Base-by-base conservation (phyloP, 2,797 vertebrate species). In the Gobionotothen gibberifrons region DNA sequence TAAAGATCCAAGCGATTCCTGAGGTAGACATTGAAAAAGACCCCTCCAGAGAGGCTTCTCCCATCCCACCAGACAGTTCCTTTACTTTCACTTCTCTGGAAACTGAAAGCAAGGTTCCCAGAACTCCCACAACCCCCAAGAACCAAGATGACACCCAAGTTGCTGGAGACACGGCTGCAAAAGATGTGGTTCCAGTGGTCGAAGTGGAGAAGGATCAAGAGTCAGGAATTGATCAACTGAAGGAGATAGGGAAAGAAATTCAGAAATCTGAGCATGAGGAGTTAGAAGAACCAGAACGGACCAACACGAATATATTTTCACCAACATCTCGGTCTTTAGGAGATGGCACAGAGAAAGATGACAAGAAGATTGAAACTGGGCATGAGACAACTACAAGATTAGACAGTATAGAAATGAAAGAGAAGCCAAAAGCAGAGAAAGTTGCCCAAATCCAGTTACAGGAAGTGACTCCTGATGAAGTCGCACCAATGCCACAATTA, bases 21-120 rank as follows among this genome's bases (percentile, higher is more conserved):
- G 92, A 94, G 74, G 93, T 94, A 15, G 93, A 94, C 0, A 29
- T 94, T 71, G 93, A 94, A 70, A 92, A 85, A 74, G 93, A 94
- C 69, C 92, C 92, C 0, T 94, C 93, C n/a, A 90, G 93, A 77
- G 93, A 94, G 56, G 92, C 93, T 10, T 94, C 93, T 19, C 93
- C 93, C 3, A 85, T 93, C 19, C 93, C 92, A 44, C 92, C 90
- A n/a, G 92, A 92, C 82, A 76, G 9, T 46, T 87, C 91, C 0
- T 94, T 94, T 58, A 92, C 86, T 57, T 94, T 94, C 58, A 71
- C 4, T 40, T 17, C 81, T 3, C 0, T 58, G 8, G 92, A 91
- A 66, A 85, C 12, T 64, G 81, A 55, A 65, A 67, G 17, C 17
- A 87, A 65, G 51, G 40, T 36, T 69, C 85, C 82, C 3, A 66